These are phyloP conservation scores for Dromaius novaehollandiae DNA, from an alignment of 2,113 vertebrate genomes.

Conservation along the genomic window DNA sequence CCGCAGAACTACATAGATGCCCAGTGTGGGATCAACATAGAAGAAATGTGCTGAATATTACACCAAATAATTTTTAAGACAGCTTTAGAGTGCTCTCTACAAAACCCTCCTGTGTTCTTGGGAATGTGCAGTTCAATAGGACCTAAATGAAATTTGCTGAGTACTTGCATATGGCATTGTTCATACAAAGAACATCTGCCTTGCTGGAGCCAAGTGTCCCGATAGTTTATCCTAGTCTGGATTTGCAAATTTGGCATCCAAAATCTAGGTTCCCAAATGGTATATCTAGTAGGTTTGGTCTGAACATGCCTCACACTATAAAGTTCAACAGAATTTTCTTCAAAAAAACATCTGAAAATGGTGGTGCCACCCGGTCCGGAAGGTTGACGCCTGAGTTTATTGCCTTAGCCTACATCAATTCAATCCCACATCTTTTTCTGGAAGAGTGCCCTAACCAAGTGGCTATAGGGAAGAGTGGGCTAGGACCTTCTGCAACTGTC, in stretches of 20 bases:
- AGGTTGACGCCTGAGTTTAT: not conserved
- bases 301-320: not conserved
- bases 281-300: not conserved
- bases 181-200: not conserved
- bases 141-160: not conserved
- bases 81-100: not conserved
- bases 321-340: not conserved
- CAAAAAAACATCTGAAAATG: not conserved
- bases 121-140: not conserved
- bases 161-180: not conserved
- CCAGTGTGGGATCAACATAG: not conserved
- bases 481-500: not conserved
- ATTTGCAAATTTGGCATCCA: not conserved
- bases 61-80: not conserved
- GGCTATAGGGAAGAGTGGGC: not conserved
- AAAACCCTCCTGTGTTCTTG: not conserved
- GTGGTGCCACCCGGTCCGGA: not conserved
- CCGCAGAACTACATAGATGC: not conserved
- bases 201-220: not conserved
- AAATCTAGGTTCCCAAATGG: not conserved
- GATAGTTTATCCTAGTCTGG: not conserved
- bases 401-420: not conserved
- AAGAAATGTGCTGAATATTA: not conserved
- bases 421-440: not conserved
- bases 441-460: not conserved